A percentile compares a stretch with the other conserved stretches of the same genome.
Conservation (phyloP, 2,888 invertebrate genomes). For the Pollenia amentaria region DNA sequence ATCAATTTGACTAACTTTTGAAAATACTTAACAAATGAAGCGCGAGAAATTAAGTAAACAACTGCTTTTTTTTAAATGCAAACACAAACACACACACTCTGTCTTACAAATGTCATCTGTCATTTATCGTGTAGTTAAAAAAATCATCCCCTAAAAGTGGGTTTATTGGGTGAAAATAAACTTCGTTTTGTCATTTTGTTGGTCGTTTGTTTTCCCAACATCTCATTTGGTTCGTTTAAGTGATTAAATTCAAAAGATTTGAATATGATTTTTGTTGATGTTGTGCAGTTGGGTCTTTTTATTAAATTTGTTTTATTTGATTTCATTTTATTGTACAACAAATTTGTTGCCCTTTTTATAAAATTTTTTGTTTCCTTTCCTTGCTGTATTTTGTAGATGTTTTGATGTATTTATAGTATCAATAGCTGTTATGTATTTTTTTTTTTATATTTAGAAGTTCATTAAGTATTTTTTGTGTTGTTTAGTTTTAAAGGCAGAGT, state of each 20-base stretch:
- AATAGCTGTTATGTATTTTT: constrained; percentile 38
- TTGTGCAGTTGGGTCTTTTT: constrained; percentile 51
- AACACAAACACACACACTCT: constrained; percentile 5
- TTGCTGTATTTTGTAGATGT: not conserved
- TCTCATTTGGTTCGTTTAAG: constrained; percentile 59
- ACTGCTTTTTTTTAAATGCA: constrained; percentile 32
- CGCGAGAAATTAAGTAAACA: constrained; percentile 71
- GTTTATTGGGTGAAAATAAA: constrained; percentile 29
- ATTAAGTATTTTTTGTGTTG: constrained; percentile 58
- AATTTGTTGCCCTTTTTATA: constrained; percentile 67
- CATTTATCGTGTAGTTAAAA: not conserved
- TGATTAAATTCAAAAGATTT: constrained; percentile 63
- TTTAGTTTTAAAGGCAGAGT: constrained; percentile 18
- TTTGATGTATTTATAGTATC: constrained; percentile 27
- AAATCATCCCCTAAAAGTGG: constrained; percentile 57
- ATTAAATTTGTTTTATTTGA: constrained; percentile 69
- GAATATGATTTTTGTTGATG: constrained; percentile 48
- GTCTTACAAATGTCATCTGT: not conserved
- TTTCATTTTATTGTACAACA: constrained; percentile 53
- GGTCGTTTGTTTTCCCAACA: constrained; percentile 36
- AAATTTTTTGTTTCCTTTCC: not conserved
- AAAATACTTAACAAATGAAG: constrained; percentile 70
- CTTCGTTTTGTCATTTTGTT: constrained; percentile 52
- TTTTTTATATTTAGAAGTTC: constrained; percentile 61
- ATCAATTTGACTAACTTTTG: constrained; percentile 19